Base-by-base conservation (phyloP, 2,797 vertebrate species). In the Notolepis coatsorum region DNA sequence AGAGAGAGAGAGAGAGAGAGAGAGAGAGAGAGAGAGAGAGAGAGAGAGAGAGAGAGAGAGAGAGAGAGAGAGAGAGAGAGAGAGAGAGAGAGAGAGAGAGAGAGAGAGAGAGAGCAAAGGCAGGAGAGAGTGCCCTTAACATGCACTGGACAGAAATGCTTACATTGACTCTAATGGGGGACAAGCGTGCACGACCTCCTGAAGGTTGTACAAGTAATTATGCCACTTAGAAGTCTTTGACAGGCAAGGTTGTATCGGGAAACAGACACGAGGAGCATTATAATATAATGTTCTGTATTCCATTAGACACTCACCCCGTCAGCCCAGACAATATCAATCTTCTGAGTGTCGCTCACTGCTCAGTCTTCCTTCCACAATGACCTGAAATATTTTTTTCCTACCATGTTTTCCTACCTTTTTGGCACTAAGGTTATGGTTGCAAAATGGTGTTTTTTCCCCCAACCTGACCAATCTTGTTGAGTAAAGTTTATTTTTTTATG, bases 161-260 rank as follows among this genome's bases (percentile, higher is more conserved):
- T 49, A 38, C 47, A 53, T 17, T 67, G 55, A 65, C 64, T 81
- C 61, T 85, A 82, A 90, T 70, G 67, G 75, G 72, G 68, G 28
- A 88, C 88, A 78, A 77, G 71, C 62, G 63, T 73, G 67, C 69
- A 13, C 68, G 71, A 70, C 84, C 84, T 88, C 66, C 77, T 75
- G 84, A 89, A 90, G 89, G 88, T 89, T 84, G 82, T 65, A 83
- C 81, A 75, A 79, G 84, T 86, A 89, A 89, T 90, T 80, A 89
- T 63, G 70, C 77, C 78, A 83, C 82, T 87, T 78, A 85, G 66
- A 75, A 80, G 72, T 80, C 82, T 85, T 80, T 82, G 82, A 88
- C 74, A 75, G 68, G 71, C 82, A 91, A 91, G 88, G 90, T 89
- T 79, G 61, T 84, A 88, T 84, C 18, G 77, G 75, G 77, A 86